These are phyloP conservation scores for Chrysoperla carnea DNA, from an alignment of 1,140 invertebrate species.

Conservation along the genomic window DNA sequence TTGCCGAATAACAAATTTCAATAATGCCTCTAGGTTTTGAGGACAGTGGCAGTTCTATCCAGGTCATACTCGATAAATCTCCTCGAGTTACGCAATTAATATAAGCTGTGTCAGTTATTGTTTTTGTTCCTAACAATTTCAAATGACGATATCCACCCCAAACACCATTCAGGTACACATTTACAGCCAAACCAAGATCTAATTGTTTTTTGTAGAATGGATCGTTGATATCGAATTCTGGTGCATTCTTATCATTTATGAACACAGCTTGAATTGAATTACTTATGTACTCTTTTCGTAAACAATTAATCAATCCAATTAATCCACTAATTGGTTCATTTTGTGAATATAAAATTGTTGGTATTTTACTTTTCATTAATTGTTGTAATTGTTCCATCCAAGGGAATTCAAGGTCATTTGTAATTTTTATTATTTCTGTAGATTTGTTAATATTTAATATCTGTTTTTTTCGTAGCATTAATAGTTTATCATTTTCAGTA, in stretches of 20 bases:
- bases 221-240: slow-evolving; percentile 38
- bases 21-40: no score
- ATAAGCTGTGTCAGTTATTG: no score
- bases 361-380: slow-evolving; percentile 29
- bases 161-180: slow-evolving; percentile 51
- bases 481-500: no score
- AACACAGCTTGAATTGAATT: slow-evolving; percentile 27
- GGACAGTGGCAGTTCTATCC: slow-evolving; percentile 19
- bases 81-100: no score
- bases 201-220: slow-evolving; percentile 45
- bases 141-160: slow-evolving; percentile 67
- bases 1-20: slow-evolving; percentile 36
- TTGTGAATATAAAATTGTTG: slow-evolving; percentile 41
- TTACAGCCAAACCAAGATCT: slow-evolving; percentile 56
- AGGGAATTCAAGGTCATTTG: slow-evolving; percentile 13
- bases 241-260: slow-evolving; percentile 43
- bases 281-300: slow-evolving; percentile 48
- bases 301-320: slow-evolving; percentile 62
- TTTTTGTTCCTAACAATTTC: no score
- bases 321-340: slow-evolving; percentile 52
- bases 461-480: no score
- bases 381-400: slow-evolving; percentile 36
- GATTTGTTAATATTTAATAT: no score
- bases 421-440: no score
- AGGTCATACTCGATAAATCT: no score